Percentiles rank a stretch among this genome's conserved stretches.
These are phyloP conservation scores for Vultur gryphus DNA, from an alignment of 2,797 vertebrate species.

Conservation along the genomic window DNA sequence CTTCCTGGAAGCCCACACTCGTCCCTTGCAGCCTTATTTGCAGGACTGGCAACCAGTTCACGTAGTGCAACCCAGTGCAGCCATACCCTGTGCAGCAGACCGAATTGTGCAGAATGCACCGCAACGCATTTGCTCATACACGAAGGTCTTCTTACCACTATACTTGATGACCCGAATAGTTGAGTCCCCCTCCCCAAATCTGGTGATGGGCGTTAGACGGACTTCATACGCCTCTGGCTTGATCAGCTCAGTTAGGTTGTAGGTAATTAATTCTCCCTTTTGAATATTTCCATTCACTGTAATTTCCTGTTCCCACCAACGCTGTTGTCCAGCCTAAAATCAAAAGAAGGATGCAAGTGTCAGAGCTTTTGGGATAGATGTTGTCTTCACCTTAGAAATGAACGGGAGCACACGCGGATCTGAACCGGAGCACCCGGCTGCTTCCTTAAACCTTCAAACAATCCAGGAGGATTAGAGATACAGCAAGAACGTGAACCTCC, in stretches of 20 bases:
- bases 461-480: background rate
- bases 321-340: conserved; percentile 88
- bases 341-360: background rate
- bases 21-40: background rate
- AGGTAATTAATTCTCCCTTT: conserved; percentile 93
- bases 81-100: background rate
- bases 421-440: background rate
- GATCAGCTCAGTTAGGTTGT: conserved; percentile 95
- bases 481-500: accelerated
- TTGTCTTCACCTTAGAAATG: background rate
- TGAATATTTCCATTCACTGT: conserved; percentile 88
- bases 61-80: accelerated
- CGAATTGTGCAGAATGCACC: accelerated
- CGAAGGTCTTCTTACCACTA: conserved; percentile 80
- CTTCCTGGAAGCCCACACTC: background rate
- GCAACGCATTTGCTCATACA: accelerated
- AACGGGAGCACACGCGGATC: accelerated
- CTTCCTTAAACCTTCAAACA: background rate
- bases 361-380: background rate
- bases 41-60: background rate
- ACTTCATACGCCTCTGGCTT: conserved; percentile 95
- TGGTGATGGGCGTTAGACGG: conserved; percentile 93
- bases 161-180: conserved; percentile 94
- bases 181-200: conserved; percentile 94
- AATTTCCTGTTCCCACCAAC: conserved; percentile 99